These are phyloP conservation scores for Cassiopea xamachana DNA, from an alignment of 30 jellyfish, hydroid and myxozoan species.

Conservation along the genomic window DNA sequence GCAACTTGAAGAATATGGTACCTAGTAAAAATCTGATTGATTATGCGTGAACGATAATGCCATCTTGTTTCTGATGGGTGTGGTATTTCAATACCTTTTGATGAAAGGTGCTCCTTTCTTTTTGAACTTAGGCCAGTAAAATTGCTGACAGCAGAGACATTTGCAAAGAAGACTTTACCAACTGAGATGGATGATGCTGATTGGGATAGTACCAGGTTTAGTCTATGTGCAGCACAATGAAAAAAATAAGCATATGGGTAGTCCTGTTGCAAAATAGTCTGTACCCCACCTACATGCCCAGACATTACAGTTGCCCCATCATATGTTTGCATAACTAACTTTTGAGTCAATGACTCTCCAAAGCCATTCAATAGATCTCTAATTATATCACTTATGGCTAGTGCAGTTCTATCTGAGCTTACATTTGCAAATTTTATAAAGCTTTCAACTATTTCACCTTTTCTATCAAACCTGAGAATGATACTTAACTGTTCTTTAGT, in stretches of 20 bases:
- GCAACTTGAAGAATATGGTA: not conserved
- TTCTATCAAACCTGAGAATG: conserved; percentile 28
- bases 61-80: conserved; percentile 64
- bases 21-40: conserved; percentile 13
- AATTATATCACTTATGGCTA: conserved; percentile 20
- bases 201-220: conserved; percentile 63
- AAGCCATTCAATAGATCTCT: not conserved
- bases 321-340: conserved; percentile 49
- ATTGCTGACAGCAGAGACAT: conserved; percentile 48
- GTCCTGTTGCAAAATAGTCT: conserved; percentile 30
- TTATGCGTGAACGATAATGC: conserved; percentile 50
- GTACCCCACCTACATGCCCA: conserved; percentile 53
- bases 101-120: conserved; percentile 3
- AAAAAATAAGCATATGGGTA: conserved; percentile 27
- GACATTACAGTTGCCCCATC: conserved; percentile 50
- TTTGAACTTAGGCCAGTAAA: conserved; percentile 51
- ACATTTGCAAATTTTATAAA: conserved; percentile 35
- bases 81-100: conserved; percentile 47
- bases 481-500: conserved; percentile 47
- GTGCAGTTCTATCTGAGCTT: conserved; percentile 40
- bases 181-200: conserved; percentile 28
- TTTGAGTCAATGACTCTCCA: conserved; percentile 30
- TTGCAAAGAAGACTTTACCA: conserved; percentile 70
- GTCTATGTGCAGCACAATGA: conserved; percentile 73
- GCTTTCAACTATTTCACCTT: conserved; percentile 41